Base-by-base conservation (phyloP, 2,888 invertebrate species). In the Ischnus inquisitorius region DNA sequence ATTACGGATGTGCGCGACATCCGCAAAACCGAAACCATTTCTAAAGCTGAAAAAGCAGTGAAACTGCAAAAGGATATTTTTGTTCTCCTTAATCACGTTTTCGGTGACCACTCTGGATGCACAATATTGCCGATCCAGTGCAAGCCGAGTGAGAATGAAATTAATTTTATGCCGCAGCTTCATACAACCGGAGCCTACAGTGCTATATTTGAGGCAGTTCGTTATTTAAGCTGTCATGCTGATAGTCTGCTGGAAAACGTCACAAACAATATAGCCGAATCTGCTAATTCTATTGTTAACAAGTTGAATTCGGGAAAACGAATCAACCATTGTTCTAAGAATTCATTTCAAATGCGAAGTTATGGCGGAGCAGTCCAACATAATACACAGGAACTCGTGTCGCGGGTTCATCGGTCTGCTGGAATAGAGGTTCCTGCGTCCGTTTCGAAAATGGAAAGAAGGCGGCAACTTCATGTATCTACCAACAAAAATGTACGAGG, bases 291-390 rank as follows among this genome's bases (percentile, higher is more conserved):
- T 1, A 12, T 78, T 16, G 34, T 69, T 0, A 78, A 60, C 8
- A 85, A 88, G 72, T 54, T 67, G 25, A 81, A 79, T 41, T 80
- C 83, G 43, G 87, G 86, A 19, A 87, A 88, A 77, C 48, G 88
- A 25, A 88, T 91, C 8, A 92, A 93, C 72, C 48, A 74, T 39
- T 67, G 77, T 10, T 83, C 90, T 75, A 87, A 82, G 77, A 79
- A 89, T n/a, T 88, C 88, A 2, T 93, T 92, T 81, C 86, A 90
- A 87, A 88, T 84, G n/a, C 86, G 92, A 72, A 90, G 10, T 48
- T n/a, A 62, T 28, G 43, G 34, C 19, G 43, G n/a, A n/a, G 64
- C 14, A n/a, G 25, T 75, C 16, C 16, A 60, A 34, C 16, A 89
- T 79, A 92, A 92, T 22, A 87, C 87, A 25, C 86, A 84, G 81